Conservation (phyloP, 2,113 vertebrate species). For the Cyrtonyx montezumae region DNA sequence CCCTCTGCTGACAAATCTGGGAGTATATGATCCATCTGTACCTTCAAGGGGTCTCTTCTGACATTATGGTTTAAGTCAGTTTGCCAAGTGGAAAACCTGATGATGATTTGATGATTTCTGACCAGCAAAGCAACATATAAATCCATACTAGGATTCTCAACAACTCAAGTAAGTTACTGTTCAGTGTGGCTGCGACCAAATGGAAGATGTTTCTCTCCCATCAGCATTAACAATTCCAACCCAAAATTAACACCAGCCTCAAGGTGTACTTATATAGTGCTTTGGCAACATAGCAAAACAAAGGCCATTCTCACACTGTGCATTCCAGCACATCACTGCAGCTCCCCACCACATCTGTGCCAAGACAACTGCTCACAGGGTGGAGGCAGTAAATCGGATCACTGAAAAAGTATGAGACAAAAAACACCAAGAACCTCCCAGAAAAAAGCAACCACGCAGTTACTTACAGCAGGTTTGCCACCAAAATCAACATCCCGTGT, state of each 20-base stretch:
- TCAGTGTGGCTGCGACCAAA: neutral
- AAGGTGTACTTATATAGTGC: neutral
- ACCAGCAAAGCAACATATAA: neutral
- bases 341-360: neutral
- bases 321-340: neutral
- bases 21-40: neutral
- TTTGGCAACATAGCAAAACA: neutral
- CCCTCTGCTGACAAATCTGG: too few species aligned
- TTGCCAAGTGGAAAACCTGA: neutral
- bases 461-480: neutral
- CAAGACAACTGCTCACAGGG: neutral
- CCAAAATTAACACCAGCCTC: neutral
- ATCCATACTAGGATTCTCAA: fast-evolving
- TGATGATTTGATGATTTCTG: neutral
- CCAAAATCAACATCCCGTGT: neutral
- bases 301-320: neutral
- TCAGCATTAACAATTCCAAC: neutral
- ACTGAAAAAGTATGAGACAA: neutral
- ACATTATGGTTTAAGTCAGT: neutral
- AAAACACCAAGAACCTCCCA: neutral
- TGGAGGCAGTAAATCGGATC: neutral
- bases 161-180: fast-evolving
- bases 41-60: neutral
- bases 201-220: neutral
- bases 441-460: neutral